A percentile compares a stretch with the other conserved stretches of the same genome.
Evolutionary conservation across 2,797 vertebrate species (phyloP).

Genomic region (Xiphorhynchus erythropygius): DNA sequence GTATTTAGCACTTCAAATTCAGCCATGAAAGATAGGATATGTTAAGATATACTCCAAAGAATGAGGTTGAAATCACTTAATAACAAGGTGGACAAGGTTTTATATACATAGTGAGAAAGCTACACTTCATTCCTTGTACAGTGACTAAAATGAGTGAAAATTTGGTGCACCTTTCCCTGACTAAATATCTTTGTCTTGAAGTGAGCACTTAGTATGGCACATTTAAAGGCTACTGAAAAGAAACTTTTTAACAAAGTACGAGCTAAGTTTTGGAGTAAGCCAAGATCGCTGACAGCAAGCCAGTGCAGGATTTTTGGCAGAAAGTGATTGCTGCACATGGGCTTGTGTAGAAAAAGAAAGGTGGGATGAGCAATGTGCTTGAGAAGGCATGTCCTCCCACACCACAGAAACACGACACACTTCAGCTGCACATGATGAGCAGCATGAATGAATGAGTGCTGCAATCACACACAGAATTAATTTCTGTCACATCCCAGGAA

Average conservation of each 20-base stretch:
- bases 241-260: neutral
- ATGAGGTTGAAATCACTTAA: neutral
- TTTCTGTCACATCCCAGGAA: slow-evolving; percentile 15
- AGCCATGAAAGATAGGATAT: neutral
- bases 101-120: neutral
- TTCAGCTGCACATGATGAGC: neutral
- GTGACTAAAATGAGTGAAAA: neutral
- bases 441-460: neutral
- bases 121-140: neutral
- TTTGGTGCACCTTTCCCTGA: neutral
- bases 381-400: neutral
- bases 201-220: neutral
- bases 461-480: neutral
- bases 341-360: neutral
- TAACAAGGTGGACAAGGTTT: neutral
- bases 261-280: neutral
- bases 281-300: neutral
- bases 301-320: neutral
- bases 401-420: neutral
- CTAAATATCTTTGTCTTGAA: neutral
- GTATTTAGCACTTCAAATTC: neutral
- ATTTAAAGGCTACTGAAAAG: neutral
- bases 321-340: neutral
- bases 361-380: neutral
- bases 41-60: neutral